Percentiles rank a stretch among this genome's conserved stretches.
phyloP scores from a whole-genome alignment of 2,113 vertebrate genomes.

The Pseudorhombus dupliciocellatus region DNA sequence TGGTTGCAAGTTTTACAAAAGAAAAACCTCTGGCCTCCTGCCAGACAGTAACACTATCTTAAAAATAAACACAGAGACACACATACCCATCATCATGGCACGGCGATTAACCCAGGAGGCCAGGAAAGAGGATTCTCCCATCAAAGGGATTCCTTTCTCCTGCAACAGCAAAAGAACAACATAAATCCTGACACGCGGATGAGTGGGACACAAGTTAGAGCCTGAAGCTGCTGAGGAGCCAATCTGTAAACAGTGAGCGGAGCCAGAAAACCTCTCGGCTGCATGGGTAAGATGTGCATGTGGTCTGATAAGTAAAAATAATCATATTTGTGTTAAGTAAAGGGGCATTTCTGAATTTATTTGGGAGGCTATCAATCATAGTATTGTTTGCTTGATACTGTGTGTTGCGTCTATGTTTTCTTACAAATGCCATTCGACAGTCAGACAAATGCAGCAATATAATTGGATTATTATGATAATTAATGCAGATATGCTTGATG shows the following conservation, averaged over 20 bases:
- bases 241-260: not conserved
- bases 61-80: slow-evolving; percentile 12
- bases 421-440: too few relatives aligned
- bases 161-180: slow-evolving; percentile 52
- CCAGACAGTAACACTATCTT: slow-evolving; percentile 24
- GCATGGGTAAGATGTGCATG: too few relatives aligned
- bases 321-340: too few relatives aligned
- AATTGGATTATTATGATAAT: not conserved
- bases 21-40: slow-evolving; percentile 1
- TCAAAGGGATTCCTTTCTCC: slow-evolving; percentile 89
- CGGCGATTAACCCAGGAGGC: slow-evolving; percentile 83
- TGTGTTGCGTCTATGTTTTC: too few relatives aligned
- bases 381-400: too few relatives aligned
- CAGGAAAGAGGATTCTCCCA: slow-evolving; percentile 86
- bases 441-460: too few relatives aligned
- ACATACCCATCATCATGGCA: slow-evolving; percentile 91
- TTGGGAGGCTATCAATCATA: too few relatives aligned
- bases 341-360: too few relatives aligned
- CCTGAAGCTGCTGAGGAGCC: not conserved
- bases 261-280: not conserved
- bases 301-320: too few relatives aligned
- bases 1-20: slow-evolving; percentile 22
- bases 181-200: slow-evolving; percentile 6
- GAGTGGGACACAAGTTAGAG: slow-evolving; percentile 6
- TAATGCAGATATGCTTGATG: not conserved